Conservation (phyloP, 2,113 vertebrate genomes). For the Salminus brasiliensis region DNA sequence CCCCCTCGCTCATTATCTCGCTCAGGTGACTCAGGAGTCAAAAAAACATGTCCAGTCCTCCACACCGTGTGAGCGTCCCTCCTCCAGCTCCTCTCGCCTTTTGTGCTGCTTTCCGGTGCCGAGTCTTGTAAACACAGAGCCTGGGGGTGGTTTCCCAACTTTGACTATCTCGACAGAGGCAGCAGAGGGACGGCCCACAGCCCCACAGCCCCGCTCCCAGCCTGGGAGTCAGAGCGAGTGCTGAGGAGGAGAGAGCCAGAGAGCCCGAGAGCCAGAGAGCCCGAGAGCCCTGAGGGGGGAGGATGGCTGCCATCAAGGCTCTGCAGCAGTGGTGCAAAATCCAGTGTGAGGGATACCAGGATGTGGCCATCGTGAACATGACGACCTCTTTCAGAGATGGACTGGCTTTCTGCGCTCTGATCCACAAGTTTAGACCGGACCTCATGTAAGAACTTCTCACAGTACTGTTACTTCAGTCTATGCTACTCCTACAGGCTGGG, state of each 20-base stretch:
- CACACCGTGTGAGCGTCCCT: neutral
- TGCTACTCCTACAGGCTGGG: no score
- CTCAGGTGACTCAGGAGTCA: neutral
- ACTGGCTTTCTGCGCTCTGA: conserved; percentile 94
- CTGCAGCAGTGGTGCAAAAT: conserved; percentile 91
- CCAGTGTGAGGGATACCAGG: conserved; percentile 89
- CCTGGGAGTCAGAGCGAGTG: no score
- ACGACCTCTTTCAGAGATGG: conserved; percentile 94
- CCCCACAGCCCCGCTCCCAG: no score
- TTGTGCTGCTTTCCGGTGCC: neutral
- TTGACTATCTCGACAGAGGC: neutral
- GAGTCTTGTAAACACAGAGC: neutral
- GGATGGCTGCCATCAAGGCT: conserved; percentile 90
- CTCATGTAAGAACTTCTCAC: conserved; percentile 85
- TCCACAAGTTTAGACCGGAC: conserved; percentile 92
- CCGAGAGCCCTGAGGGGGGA: neutral
- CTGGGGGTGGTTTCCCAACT: neutral
- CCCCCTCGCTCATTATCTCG: neutral
- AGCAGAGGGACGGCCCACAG: neutral
- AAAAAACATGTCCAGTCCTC: neutral
- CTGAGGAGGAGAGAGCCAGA: neutral
- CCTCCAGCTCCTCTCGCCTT: neutral
- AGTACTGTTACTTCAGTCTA: no score
- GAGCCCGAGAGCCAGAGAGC: neutral
- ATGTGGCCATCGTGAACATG: conserved; percentile 92